Evolutionary conservation across 2,797 vertebrate species (phyloP), one percentile per base, ranked within the genome.

Genomic region (Dipus sagitta): DNA sequence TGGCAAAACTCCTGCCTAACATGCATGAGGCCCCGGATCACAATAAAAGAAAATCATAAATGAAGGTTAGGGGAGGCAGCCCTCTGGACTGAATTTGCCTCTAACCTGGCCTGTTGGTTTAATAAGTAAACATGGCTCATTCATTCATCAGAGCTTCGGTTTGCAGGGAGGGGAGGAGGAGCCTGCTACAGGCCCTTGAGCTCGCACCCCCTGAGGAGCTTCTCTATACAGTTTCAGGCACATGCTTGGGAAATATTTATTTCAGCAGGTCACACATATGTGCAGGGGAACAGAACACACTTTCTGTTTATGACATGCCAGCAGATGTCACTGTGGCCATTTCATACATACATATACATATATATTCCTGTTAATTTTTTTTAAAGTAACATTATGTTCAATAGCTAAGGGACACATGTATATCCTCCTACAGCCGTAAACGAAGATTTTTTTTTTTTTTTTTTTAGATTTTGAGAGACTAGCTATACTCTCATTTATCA

Each of bases 321-420:
- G 98, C 97, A 98, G 98, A 97, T 98, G 98, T 98, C 98, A 98
- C 96, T 98, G 65, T 98, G 94, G 85, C 97, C 54, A 58, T 97
- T 98, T 98, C 97, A 93, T 93, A 67, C 95, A 97, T 26, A 82
- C 89, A 67, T 60, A 2, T 65, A 47, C 47, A 47, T 47, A 47
- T 47, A 47, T 47, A 47, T 47, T 38, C 20, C 24, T 72, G 67
- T 84, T 93, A 91, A 90, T 95, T 84, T 76, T 76, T 94, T 91
- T 95, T 90, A 77, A 76, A 91, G 72, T 74, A 75, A 24, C 34
- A 64, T 96, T 95, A 96, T 97, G 97, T 97, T 92, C 84, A 88
- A 71, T 67, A 30, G 71, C 47, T 2, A 87, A 79, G 74, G 64
- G 34, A 81, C 71, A 71, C 38, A 67, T 12, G 1, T 18, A 26